Conservation (phyloP, 2,113 vertebrate genomes). For the Calidris pygmaea region DNA sequence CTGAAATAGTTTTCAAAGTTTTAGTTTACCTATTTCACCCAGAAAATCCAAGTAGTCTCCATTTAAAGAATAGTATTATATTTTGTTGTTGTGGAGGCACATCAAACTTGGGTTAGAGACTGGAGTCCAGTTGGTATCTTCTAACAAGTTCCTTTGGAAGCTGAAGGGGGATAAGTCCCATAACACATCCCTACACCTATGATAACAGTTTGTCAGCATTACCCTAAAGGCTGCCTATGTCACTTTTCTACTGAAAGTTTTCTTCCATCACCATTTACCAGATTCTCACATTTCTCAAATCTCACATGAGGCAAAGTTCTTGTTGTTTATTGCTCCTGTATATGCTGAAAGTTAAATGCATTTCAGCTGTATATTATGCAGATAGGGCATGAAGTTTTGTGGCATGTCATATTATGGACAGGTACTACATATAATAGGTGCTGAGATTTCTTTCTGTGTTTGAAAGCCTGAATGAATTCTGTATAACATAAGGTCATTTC, state of each 20-base stretch:
- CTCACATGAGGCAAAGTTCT: background rate
- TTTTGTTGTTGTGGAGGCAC: background rate
- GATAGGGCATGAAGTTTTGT: background rate
- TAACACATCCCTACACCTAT: background rate
- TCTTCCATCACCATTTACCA: background rate
- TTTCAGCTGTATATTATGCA: background rate
- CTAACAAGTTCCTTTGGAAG: background rate
- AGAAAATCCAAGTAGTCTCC: background rate
- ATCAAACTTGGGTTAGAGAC: background rate
- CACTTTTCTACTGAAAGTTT: background rate
- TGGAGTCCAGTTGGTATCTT: background rate
- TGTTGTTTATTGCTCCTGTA: background rate
- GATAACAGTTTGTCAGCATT: background rate
- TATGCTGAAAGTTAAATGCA: background rate
- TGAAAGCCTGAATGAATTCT: constrained; percentile 13
- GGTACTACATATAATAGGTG: background rate
- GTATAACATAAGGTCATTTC: constrained; percentile 11
- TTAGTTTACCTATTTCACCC: background rate
- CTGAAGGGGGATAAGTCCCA: background rate
- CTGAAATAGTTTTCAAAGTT: background rate
- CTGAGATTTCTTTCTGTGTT: background rate
- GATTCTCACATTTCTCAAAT: background rate
- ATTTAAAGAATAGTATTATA: background rate
- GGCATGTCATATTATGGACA: background rate
- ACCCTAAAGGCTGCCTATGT: background rate